Percentiles rank a stretch among this genome's conserved stretches.
phyloP scores from a whole-genome alignment of 2,888 invertebrate species.

The Scaptomyza polygonia region DNA sequence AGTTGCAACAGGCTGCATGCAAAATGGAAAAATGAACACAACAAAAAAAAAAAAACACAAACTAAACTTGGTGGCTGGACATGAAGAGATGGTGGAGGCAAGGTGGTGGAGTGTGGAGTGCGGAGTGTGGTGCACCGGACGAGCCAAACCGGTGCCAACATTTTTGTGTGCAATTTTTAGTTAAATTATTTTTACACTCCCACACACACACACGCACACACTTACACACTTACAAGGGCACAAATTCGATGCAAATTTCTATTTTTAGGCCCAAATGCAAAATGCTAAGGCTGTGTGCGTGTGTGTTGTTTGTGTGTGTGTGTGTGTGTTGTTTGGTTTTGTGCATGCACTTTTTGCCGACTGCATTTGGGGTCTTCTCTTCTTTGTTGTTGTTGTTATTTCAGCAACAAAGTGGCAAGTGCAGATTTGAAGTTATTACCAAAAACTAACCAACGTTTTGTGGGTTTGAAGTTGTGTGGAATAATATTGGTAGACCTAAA shows the following conservation, averaged over 20 bases:
- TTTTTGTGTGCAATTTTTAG: constrained; percentile 78
- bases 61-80: constrained; percentile 8
- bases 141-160: constrained; percentile 61
- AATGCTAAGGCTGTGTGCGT: constrained; percentile 5
- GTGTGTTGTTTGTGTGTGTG: constrained; percentile 13
- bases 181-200: constrained; percentile 76
- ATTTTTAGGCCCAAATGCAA: constrained; percentile 39
- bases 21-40: constrained; percentile 3
- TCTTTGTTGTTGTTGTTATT: constrained; percentile 26
- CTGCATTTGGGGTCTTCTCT: constrained; percentile 37
- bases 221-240: constrained; percentile 4
- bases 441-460: constrained; percentile 84
- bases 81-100: not conserved
- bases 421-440: constrained; percentile 83
- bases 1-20: constrained; percentile 33
- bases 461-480: constrained; percentile 83
- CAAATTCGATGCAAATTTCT: constrained; percentile 61
- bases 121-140: constrained; percentile 32
- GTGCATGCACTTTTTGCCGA: constrained; percentile 48
- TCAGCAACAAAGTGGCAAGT: constrained; percentile 78
- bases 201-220: constrained; percentile 21
- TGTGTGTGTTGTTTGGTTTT: constrained; percentile 16
- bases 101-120: constrained; percentile 30
- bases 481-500: constrained; percentile 83
- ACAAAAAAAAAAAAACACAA: constrained; percentile 8